Evolutionary conservation across 2,888 invertebrate species (phyloP).

Genomic region (Seira sanloemensis): DNA sequence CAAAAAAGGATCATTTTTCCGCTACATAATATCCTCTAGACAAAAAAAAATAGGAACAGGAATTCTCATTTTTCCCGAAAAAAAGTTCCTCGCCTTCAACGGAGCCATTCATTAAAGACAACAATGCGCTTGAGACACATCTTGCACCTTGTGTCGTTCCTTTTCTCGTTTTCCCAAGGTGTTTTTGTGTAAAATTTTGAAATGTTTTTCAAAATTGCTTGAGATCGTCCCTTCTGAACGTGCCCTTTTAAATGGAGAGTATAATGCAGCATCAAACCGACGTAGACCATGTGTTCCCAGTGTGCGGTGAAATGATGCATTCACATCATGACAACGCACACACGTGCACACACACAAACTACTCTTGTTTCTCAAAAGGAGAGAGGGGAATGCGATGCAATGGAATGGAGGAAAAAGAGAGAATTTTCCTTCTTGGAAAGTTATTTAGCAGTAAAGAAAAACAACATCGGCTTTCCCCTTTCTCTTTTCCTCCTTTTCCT

Average conservation of each 20-base stretch:
- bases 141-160: too few relatives aligned
- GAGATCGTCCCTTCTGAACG: too few relatives aligned
- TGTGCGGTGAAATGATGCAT: slow-evolving; percentile 39
- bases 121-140: too few relatives aligned
- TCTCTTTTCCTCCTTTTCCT: background rate
- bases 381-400: background rate
- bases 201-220: too few relatives aligned
- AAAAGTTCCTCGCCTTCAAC: background rate
- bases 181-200: too few relatives aligned
- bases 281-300: background rate
- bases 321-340: slow-evolving; percentile 45
- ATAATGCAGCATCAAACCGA: background rate
- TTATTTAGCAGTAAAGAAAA: background rate
- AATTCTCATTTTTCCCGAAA: background rate
- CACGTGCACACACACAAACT: background rate
- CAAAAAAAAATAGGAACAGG: background rate
- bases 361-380: background rate
- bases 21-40: slow-evolving; percentile 8
- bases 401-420: background rate
- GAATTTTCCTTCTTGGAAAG: background rate
- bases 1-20: slow-evolving; percentile 10
- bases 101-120: too few relatives aligned
- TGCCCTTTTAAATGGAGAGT: background rate
- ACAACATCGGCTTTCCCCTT: background rate
- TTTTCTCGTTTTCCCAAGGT: too few relatives aligned